Evolutionary conservation across 2,113 vertebrate species (phyloP).

Genomic region (Brienomyrus brachyistius): DNA sequence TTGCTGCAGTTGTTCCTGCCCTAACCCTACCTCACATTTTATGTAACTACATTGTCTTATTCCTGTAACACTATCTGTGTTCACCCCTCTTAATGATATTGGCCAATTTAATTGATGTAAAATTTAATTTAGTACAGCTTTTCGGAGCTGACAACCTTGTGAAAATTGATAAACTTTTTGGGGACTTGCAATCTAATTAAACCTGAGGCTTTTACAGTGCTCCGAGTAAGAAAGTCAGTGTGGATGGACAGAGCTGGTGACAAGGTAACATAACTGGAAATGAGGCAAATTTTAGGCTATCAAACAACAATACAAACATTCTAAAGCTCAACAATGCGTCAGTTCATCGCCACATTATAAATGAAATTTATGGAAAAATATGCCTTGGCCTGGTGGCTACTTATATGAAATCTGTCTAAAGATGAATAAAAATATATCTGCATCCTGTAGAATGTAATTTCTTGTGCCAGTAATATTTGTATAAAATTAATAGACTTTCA

Average conservation of each 20-base stretch:
- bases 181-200: constrained; percentile 19
- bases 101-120: constrained; percentile 9
- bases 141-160: neutral
- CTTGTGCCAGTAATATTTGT: neutral
- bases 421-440: neutral
- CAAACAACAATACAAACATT: neutral
- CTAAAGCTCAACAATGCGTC: neutral
- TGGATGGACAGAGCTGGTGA: neutral
- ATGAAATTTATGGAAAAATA: neutral
- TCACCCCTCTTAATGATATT: neutral
- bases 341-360: neutral
- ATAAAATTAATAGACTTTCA: neutral
- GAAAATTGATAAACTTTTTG: constrained; percentile 24
- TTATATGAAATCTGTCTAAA: neutral
- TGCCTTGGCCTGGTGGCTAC: neutral
- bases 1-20: neutral
- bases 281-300: neutral
- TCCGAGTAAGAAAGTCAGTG: constrained; percentile 2
- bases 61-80: neutral
- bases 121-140: neutral
- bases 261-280: constrained; percentile 14
- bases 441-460: neutral
- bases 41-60: neutral
- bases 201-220: constrained; percentile 7
- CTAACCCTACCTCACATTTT: neutral